These are phyloP conservation scores for Ornithoptera alexandrae DNA, from an alignment of 2,888 invertebrate genomes.

Conservation along the genomic window DNA sequence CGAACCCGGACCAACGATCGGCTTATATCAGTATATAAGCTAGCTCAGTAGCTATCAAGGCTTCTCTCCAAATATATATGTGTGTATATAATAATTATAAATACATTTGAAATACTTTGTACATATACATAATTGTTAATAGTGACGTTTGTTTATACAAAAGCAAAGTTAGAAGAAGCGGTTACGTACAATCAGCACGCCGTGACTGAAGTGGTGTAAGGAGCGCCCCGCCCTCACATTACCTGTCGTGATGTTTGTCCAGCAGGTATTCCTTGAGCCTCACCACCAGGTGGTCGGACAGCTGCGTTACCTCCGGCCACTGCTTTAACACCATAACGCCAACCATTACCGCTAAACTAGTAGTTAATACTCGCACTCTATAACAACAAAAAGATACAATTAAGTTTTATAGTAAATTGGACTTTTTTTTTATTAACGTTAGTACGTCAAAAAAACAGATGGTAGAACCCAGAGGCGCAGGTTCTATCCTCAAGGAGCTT, in stretches of 20 bases:
- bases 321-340: conserved; percentile 92
- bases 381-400: not conserved
- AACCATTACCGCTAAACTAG: conserved; percentile 88
- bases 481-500: too few relatives aligned
- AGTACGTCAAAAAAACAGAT: not conserved
- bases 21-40: too few relatives aligned
- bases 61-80: not conserved
- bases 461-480: too few relatives aligned
- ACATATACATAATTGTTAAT: conserved; percentile 10
- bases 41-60: too few relatives aligned
- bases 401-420: not conserved
- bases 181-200: conserved; percentile 4
- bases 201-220: not conserved
- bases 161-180: conserved; percentile 12
- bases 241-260: conserved; percentile 82
- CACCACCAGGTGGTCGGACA: conserved; percentile 88
- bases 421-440: not conserved
- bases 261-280: conserved; percentile 89
- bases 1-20: too few relatives aligned
- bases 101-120: not conserved
- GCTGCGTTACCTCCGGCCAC: conserved; percentile 93
- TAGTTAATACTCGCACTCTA: conserved; percentile 93
- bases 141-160: conserved; percentile 23
- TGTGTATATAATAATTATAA: not conserved
- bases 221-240: conserved; percentile 42